These are phyloP conservation scores for Bombus confusus DNA, from an alignment of 1,140 invertebrate genomes.

Conservation along the genomic window DNA sequence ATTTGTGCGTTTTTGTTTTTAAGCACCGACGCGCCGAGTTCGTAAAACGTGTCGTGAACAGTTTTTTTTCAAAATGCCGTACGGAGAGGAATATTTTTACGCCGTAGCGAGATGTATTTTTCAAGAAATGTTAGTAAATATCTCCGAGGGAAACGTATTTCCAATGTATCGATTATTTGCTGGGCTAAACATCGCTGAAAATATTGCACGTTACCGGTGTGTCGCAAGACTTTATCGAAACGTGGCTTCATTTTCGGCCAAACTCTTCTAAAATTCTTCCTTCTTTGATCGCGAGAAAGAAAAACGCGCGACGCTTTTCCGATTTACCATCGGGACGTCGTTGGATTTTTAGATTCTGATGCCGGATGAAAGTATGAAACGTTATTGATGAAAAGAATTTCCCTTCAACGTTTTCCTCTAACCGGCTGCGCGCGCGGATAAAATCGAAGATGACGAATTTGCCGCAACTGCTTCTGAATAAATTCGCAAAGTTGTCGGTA, in stretches of 20 bases:
- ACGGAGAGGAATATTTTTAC: not conserved
- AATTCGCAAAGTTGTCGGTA: not conserved
- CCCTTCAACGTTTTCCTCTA: too few species aligned
- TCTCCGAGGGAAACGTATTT: not conserved
- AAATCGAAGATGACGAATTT: conserved; percentile 5
- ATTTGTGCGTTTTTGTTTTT: not conserved
- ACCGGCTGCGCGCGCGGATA: not conserved
- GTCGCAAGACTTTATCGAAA: not conserved
- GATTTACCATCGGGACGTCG: not conserved
- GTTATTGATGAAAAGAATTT: conserved; percentile 22
- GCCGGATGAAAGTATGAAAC: not conserved
- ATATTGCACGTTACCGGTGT: not conserved
- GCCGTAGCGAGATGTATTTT: not conserved
- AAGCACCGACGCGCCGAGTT: not conserved
- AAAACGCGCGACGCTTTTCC: too few species aligned
- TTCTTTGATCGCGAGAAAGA: not conserved
- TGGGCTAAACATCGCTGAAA: too few species aligned
- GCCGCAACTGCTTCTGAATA: too few species aligned
- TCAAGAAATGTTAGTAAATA: not conserved
- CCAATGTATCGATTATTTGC: not conserved
- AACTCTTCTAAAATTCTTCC: not conserved
- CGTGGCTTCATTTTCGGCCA: not conserved
- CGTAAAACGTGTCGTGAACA: not conserved
- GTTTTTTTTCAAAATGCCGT: not conserved
- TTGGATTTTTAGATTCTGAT: not conserved